Conservation (phyloP, 2,888 invertebrate species). For the Eubasilissa splendida region DNA sequence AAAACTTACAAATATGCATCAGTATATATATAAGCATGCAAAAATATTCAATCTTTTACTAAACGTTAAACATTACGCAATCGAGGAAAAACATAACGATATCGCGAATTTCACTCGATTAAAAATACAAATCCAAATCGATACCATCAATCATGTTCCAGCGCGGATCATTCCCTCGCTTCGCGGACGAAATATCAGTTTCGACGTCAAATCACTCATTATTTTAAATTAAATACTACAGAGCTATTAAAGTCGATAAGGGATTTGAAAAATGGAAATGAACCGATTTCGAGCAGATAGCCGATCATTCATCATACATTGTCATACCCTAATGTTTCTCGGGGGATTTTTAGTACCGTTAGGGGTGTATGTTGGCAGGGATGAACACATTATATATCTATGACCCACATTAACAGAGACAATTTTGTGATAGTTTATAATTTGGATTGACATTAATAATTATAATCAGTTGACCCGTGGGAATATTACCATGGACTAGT, state of each 20-base stretch:
- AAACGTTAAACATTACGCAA: no score
- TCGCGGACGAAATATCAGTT: constrained; percentile 5
- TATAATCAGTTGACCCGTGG: no score
- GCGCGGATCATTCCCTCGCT: constrained; percentile 15
- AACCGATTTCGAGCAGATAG: constrained; percentile 26
- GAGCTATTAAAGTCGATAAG: constrained; percentile 35
- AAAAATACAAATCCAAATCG: constrained; percentile 18
- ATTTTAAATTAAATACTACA: constrained; percentile 34
- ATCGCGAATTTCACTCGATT: background rate
- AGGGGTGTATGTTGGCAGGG: constrained; percentile 16
- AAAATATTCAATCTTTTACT: no score
- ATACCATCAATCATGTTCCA: constrained; percentile 14
- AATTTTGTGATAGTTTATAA: no score
- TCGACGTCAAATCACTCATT: constrained; percentile 29
- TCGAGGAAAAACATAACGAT: no score
- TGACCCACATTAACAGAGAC: no score
- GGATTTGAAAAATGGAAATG: constrained; percentile 37
- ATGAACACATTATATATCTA: background rate
- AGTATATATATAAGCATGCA: no score
- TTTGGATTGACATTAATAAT: no score
- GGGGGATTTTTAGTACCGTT: background rate
- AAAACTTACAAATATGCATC: no score
- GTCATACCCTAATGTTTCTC: constrained; percentile 30
- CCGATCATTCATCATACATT: constrained; percentile 26
- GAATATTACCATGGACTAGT: no score